Conservation (phyloP, 2,113 vertebrate genomes). For the Ameiurus melas region DNA sequence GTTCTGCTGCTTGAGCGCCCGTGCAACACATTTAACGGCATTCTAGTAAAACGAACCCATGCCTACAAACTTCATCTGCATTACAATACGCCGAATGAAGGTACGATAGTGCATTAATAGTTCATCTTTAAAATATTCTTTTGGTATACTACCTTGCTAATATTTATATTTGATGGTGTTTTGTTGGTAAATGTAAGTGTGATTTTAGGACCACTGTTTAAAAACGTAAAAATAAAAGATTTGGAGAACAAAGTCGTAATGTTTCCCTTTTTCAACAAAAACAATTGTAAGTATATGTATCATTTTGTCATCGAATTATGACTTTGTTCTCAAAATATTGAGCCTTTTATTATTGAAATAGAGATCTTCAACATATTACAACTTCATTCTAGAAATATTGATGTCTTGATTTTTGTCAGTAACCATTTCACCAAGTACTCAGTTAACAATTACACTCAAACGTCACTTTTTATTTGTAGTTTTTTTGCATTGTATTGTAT, state of each 20-base stretch:
- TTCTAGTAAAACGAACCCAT: background rate
- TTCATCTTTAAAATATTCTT: background rate
- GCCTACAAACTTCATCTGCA: too few relatives aligned
- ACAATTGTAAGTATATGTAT: background rate
- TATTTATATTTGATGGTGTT: background rate
- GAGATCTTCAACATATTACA: too few relatives aligned
- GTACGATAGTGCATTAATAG: too few relatives aligned
- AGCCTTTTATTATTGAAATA: too few relatives aligned
- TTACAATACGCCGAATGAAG: background rate
- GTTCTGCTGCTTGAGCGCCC: background rate
- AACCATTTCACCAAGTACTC: too few relatives aligned
- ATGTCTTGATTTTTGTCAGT: background rate
- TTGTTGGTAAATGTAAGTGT: background rate
- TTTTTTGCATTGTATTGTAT: background rate
- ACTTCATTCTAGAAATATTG: too few relatives aligned
- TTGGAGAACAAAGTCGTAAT: background rate
- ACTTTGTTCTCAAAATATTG: background rate
- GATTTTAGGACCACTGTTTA: background rate
- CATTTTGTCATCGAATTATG: background rate
- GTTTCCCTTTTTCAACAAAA: background rate
- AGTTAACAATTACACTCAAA: background rate
- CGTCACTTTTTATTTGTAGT: background rate
- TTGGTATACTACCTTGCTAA: background rate
- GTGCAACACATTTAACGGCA: background rate
- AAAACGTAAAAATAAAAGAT: background rate